These are phyloP conservation scores for Toxostoma redivivum DNA, from an alignment of 2,113 vertebrate species.

Conservation along the genomic window DNA sequence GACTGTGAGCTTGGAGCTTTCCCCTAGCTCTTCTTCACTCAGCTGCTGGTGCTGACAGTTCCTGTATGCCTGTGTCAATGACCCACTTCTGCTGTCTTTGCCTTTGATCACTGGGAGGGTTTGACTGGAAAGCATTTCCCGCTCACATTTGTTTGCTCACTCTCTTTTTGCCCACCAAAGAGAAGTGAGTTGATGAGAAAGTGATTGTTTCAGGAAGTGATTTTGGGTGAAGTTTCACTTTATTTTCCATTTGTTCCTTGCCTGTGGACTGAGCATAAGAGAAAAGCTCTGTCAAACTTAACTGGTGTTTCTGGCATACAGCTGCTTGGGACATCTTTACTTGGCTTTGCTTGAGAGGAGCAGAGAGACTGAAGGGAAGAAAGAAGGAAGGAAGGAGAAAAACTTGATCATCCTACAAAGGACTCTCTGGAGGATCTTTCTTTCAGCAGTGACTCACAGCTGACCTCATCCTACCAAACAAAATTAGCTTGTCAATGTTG, in stretches of 20 bases:
- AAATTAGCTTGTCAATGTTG: background rate
- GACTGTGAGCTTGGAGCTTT: background rate
- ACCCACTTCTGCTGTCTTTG: background rate
- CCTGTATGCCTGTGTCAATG: background rate
- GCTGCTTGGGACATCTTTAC: background rate
- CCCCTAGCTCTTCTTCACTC: background rate
- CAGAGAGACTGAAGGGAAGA: background rate
- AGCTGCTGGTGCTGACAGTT: background rate
- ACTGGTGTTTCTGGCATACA: background rate
- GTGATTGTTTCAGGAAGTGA: background rate
- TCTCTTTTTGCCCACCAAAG: background rate
- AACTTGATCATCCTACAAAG: background rate
- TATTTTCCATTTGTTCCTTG: background rate
- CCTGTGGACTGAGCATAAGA: background rate
- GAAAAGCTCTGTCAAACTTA: background rate
- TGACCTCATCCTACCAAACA: background rate
- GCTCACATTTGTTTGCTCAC: background rate
- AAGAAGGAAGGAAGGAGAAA: background rate
- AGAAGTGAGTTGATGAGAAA: background rate
- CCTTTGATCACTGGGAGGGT: background rate
- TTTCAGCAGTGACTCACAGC: background rate
- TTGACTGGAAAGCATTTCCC: background rate
- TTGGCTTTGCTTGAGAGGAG: background rate
- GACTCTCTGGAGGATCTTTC: background rate
- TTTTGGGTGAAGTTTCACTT: background rate